Conservation (phyloP, 2,113 vertebrate species). For the Sisor rabdophorus region DNA sequence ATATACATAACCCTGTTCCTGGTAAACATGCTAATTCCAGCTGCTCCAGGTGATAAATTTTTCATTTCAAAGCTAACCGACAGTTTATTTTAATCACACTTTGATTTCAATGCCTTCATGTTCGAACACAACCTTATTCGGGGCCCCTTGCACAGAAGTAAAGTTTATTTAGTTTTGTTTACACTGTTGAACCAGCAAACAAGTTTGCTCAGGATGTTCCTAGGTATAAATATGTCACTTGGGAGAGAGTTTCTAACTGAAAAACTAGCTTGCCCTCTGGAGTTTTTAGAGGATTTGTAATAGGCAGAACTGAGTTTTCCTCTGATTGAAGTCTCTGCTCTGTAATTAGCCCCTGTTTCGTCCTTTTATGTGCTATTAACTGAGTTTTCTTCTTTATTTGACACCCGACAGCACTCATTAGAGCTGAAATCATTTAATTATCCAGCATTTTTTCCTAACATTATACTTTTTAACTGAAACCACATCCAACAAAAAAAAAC, state of each 20-base stretch:
- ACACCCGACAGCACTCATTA: conserved; percentile 57
- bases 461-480: neutral
- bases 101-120: neutral
- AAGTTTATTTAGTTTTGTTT: neutral
- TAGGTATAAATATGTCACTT: neutral
- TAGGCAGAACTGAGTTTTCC: conserved; percentile 41
- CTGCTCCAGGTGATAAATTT: conserved; percentile 8
- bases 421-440: conserved; percentile 56
- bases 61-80: too few species aligned
- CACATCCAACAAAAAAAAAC: neutral
- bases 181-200: neutral
- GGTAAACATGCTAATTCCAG: conserved; percentile 7
- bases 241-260: neutral
- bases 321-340: conserved; percentile 42
- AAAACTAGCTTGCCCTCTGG: neutral
- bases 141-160: neutral
- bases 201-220: conserved; percentile 7
- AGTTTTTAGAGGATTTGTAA: conserved; percentile 3
- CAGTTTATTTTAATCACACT: neutral
- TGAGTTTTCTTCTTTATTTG: conserved; percentile 60
- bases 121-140: neutral
- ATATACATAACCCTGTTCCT: neutral
- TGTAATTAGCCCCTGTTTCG: conserved; percentile 65
- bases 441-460: neutral
- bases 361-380: conserved; percentile 62